Base-by-base conservation (phyloP, 2,888 invertebrate genomes). In the Patella ulyssiponensis region DNA sequence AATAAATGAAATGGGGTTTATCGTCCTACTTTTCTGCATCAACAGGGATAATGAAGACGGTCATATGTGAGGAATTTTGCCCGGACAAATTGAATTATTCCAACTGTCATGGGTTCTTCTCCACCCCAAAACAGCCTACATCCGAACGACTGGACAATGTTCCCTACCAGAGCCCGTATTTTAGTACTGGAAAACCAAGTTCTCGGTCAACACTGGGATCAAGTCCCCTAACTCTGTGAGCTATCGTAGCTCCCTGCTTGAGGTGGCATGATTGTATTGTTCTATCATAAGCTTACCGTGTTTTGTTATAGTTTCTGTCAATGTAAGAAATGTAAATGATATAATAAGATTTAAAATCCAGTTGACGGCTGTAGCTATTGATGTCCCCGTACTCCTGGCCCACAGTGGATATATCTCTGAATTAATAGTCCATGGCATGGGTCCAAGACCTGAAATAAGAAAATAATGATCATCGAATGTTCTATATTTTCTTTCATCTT, bases 351-450 rank as follows among this genome's bases (percentile, higher is more conserved):
- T 94, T 83, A 92, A 92, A 2, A 92, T 83, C 93, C 93, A 94
- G 86, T 93, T 93, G 70, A 91, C 87, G 2, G 92, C 90, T 3
- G 93, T 92, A 9, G 93, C 89, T n/a, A 92, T 83, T 56, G 92
- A 90, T 73, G 86, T 92, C 73, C 93, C 92, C 0, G 93, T 92
- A 71, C 93, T 90, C 33, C 93, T 88, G 3, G 93, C 93, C 93
- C 93, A 93, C 54, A 92, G 86, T 0, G 93, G 93, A 84, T 93
- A 93, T 75, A 93, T 93, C 86, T 93, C 93, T 4, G 93, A 92
- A 86, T 93, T 93, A 75, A 93, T 91, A 7, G 93, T 93, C 93
- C 93, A 93, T 1, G 93, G 93, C 92, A 93, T 93, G 2, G 93
- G 93, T 9, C 93, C 93, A 88, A 93, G 92, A 58, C 93, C 93